Percentiles rank a stretch among this genome's conserved stretches.
Conservation (phyloP, 2,888 invertebrate species). For the Tribolium freemani region DNA sequence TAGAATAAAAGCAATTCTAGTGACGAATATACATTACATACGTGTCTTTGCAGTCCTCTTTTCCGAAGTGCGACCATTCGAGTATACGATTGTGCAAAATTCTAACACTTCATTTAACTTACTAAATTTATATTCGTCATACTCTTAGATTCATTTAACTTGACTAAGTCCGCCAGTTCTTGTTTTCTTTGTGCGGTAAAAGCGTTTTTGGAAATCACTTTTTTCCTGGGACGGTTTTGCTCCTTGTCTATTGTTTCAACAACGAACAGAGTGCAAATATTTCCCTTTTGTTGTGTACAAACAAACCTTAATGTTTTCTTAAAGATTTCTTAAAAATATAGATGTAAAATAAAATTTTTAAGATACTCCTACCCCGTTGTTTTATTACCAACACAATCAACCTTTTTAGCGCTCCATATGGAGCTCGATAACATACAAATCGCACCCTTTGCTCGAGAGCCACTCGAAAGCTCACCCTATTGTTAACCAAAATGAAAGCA, state of each 20-base stretch:
- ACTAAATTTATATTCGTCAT: constrained; percentile 36
- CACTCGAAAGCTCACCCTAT: constrained; percentile 49
- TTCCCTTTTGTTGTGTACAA: constrained; percentile 52
- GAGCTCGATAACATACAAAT: constrained; percentile 52
- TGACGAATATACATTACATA: constrained; percentile 55
- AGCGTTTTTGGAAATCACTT: neutral
- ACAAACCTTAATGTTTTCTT: constrained; percentile 45
- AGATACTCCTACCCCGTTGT: constrained; percentile 27
- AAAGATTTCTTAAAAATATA: constrained; percentile 53
- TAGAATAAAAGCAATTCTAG: constrained; percentile 54
- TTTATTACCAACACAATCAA: constrained; percentile 26
- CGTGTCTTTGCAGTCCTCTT: constrained; percentile 55
- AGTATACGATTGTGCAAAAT: constrained; percentile 61
- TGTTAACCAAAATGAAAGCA: constrained; percentile 51
- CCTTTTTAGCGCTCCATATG: constrained; percentile 52
- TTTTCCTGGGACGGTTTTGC: neutral
- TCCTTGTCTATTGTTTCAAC: constrained; percentile 30
- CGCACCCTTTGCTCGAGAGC: constrained; percentile 50
- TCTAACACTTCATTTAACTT: constrained; percentile 37
- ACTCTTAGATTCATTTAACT: neutral
- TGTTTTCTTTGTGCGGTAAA: neutral
- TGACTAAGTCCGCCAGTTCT: too few species aligned
- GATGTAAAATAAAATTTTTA: constrained; percentile 56
- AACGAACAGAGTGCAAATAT: constrained; percentile 46
- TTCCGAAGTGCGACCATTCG: constrained; percentile 54